Evolutionary conservation across 2,113 vertebrate genomes (phyloP), one percentile per base, ranked within the genome.

Genomic region (Pseudonaja textilis): DNA sequence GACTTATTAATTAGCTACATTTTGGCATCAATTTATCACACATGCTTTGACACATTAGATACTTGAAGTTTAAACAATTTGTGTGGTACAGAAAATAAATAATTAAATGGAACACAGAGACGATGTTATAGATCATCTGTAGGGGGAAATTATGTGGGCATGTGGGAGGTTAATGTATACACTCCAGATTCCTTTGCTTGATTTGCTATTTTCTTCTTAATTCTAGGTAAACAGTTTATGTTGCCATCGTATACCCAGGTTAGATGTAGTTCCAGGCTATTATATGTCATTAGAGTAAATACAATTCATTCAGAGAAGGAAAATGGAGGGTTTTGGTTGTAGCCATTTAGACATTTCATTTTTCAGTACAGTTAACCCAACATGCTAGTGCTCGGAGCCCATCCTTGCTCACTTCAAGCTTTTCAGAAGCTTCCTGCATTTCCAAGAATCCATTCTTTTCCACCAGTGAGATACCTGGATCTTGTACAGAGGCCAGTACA

Each of bases 241-340:
- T 96, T 98, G 97, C 98, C 97, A 97, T 98, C 97, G 98, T 98
- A 98, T 97, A 97, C 97, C 96, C 98, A 98, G 98, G 98, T 98
- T 98, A 98, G 99, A 98, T 99, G 98, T 98, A 98, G 99, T 99
- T 98, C 97, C 98, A 97, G 98, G 98, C 98, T 98, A 98, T 99
- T 98, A 98, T 98, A 98, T 98, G 98, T 99, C 98, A 99, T 99
- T 98, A 99, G 98, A 97, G 98, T 98, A 98, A 98, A 98, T 98
- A 98, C 98, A 96, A 98, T 97, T 97, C 97, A 98, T 97, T 97
- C 96, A 95, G 93, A 97, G 97, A 98, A 98, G 98, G 98, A 98
- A 97, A 98, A 98, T 98, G 98, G 98, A 97, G 96, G 97, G 97
- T 97, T 97, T 97, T 98, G 97, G 97, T 98, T 98, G 97, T 97